These are phyloP conservation scores for Podabrus alpinus DNA, from an alignment of 2,888 invertebrate genomes.

Conservation along the genomic window DNA sequence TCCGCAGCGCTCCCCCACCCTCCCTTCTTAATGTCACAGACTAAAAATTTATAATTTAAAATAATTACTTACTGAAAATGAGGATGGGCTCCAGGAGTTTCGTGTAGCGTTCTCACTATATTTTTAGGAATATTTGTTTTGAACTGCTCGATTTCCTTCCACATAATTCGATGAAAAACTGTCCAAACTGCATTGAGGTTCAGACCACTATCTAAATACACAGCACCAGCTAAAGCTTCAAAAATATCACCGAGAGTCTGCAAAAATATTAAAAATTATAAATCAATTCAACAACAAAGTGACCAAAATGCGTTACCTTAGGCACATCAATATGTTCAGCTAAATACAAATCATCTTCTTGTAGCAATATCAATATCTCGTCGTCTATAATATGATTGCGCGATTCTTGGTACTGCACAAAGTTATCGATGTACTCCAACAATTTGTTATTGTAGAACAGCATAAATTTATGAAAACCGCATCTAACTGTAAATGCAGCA, in stretches of 20 bases:
- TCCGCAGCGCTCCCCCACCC: no score
- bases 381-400: conserved; percentile 67
- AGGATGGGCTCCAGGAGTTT: conserved; percentile 78
- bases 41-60: not conserved
- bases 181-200: conserved; percentile 76
- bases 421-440: conserved; percentile 62
- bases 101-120: conserved; percentile 84
- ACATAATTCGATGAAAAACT: conserved; percentile 82
- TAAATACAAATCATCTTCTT: conserved; percentile 66
- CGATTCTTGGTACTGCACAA: conserved; percentile 67
- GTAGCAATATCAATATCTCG: conserved; percentile 68
- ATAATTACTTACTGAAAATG: conserved; percentile 68
- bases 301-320: conserved; percentile 58
- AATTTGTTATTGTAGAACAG: conserved; percentile 59
- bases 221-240: conserved; percentile 89
- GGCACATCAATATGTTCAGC: conserved; percentile 88
- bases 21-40: no score
- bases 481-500: conserved; percentile 84
- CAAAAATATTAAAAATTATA: conserved; percentile 10
- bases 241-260: conserved; percentile 87
- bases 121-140: conserved; percentile 84
- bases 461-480: conserved; percentile 80
- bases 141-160: conserved; percentile 83
- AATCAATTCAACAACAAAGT: not conserved
- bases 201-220: conserved; percentile 84